phyloP scores from a whole-genome alignment of 2,888 invertebrate genomes.

The Epinotia nisella region DNA sequence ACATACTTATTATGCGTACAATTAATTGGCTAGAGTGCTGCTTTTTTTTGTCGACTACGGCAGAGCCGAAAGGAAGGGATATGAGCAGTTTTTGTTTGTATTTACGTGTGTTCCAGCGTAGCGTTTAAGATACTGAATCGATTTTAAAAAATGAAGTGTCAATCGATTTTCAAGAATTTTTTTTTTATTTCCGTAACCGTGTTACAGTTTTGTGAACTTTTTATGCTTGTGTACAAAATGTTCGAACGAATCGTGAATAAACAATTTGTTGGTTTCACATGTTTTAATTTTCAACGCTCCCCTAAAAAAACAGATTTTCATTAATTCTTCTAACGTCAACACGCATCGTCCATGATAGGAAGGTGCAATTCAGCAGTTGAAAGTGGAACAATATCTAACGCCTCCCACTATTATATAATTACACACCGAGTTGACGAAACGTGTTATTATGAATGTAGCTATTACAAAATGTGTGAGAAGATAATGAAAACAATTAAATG shows the following conservation, averaged over 20 bases:
- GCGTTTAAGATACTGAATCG: too few species aligned
- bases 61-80: too few species aligned
- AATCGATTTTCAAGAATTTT: too few species aligned
- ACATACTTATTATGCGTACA: too few species aligned
- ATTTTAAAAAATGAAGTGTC: too few species aligned
- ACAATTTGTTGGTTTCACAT: background rate
- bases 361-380: constrained; percentile 7
- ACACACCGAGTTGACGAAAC: constrained; percentile 54
- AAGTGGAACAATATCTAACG: constrained; percentile 55
- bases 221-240: too few species aligned
- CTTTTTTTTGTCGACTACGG: too few species aligned
- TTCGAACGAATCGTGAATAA: background rate
- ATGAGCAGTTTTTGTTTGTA: too few species aligned
- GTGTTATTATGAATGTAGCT: constrained; percentile 64
- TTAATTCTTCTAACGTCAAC: background rate
- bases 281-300: background rate
- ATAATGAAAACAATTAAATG: constrained; percentile 71
- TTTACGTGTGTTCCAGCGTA: too few species aligned
- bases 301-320: background rate
- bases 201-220: too few species aligned
- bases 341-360: background rate
- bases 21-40: too few species aligned
- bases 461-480: constrained; percentile 68
- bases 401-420: constrained; percentile 61
- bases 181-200: too few species aligned